Percentiles rank a stretch among this genome's conserved stretches.
phyloP scores from a whole-genome alignment of 2,888 invertebrate genomes.

The Aethes cnicana region DNA sequence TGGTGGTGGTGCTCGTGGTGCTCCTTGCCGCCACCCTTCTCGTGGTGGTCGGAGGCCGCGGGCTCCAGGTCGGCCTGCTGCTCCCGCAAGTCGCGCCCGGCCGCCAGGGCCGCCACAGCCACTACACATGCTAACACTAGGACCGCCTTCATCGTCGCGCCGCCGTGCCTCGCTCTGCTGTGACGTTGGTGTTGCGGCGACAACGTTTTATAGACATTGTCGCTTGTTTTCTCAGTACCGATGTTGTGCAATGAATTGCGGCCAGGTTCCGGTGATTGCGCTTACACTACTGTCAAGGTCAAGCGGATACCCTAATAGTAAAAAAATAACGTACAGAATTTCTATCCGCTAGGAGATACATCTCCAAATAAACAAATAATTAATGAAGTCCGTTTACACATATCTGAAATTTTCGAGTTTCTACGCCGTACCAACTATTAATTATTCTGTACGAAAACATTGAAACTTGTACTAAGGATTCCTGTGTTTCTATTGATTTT shows the following conservation, averaged over 20 bases:
- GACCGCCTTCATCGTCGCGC: slow-evolving; percentile 61
- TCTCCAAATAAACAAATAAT: too few species aligned
- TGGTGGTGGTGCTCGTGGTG: slow-evolving; percentile 84
- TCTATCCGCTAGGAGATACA: neutral
- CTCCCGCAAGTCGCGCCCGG: slow-evolving; percentile 67
- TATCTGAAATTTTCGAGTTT: too few species aligned
- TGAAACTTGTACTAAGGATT: too few species aligned
- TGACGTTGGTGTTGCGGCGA: slow-evolving; percentile 51
- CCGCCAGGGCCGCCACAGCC: slow-evolving; percentile 67
- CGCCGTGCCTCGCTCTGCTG: slow-evolving; percentile 51
- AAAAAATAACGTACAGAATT: slow-evolving; percentile 11
- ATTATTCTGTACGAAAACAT: too few species aligned
- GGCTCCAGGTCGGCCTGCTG: slow-evolving; percentile 76
- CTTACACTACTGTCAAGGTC: slow-evolving; percentile 62
- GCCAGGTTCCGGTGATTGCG: slow-evolving; percentile 50
- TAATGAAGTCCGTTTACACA: neutral
- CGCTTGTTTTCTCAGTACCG: slow-evolving; percentile 58
- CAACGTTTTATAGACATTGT: slow-evolving; percentile 73
- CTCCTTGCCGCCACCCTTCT: slow-evolving; percentile 84
- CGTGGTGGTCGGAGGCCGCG: slow-evolving; percentile 70
- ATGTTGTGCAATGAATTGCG: slow-evolving; percentile 66
- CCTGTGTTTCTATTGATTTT: too few species aligned
- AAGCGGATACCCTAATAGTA: slow-evolving; percentile 41
- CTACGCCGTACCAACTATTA: too few species aligned
- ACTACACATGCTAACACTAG: slow-evolving; percentile 56